A percentile compares a stretch with the other conserved stretches of the same genome.
phyloP scores from a whole-genome alignment of 2,888 invertebrate genomes.

The Watsonalla cultraria region DNA sequence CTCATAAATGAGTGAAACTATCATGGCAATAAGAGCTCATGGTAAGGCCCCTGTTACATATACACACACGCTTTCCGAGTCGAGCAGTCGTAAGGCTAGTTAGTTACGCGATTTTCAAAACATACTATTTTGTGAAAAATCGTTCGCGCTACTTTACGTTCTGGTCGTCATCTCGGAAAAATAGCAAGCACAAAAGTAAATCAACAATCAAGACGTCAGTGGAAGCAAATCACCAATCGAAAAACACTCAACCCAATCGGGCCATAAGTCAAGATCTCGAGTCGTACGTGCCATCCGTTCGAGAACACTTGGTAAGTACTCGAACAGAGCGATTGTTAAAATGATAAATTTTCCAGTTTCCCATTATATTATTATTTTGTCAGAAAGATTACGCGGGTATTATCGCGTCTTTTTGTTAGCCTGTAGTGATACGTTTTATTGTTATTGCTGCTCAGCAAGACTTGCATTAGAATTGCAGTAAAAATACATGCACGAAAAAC shows the following conservation, averaged over 20 bases:
- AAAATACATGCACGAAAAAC: no score
- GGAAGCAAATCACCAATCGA: constrained; percentile 1
- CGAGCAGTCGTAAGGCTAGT: no score
- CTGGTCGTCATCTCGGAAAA: no score
- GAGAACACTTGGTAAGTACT: constrained; percentile 6
- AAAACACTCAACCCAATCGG: background rate
- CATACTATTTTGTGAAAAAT: no score
- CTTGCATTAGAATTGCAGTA: no score
- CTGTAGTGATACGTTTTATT: background rate
- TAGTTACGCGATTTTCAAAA: no score
- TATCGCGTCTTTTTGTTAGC: constrained; percentile 6
- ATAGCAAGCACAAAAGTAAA: no score
- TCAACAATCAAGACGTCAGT: background rate
- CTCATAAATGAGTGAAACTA: no score
- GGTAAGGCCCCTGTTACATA: no score
- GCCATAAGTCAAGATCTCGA: constrained; percentile 3
- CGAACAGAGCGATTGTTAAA: constrained; percentile 24
- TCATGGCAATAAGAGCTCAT: no score
- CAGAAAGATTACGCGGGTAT: constrained; percentile 20
- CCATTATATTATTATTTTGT: constrained; percentile 25
- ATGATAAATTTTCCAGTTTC: constrained; percentile 26
- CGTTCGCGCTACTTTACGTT: no score
- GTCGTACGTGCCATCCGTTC: constrained; percentile 7
- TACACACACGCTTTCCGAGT: no score
- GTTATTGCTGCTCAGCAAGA: background rate